Conservation (phyloP, 2,113 vertebrate genomes). For the Machaerirhynchus nigripectus region DNA sequence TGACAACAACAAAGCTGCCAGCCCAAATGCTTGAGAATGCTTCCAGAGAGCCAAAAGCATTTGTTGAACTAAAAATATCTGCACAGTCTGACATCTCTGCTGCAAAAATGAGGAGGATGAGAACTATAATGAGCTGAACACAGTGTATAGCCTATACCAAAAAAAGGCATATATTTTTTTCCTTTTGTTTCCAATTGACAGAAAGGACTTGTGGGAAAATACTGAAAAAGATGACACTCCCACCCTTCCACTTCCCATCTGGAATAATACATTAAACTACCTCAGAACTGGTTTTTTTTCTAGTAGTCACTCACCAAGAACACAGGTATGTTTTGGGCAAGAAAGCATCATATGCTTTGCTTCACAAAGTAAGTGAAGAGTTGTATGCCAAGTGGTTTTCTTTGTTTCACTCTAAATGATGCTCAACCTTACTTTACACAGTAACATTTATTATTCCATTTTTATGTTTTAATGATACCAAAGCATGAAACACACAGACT, state of each 20-base stretch:
- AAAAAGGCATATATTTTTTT: background rate
- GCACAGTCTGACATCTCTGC: conserved; percentile 37
- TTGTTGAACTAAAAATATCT: conserved; percentile 37
- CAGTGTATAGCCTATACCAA: background rate
- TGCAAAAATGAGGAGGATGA: conserved; percentile 25
- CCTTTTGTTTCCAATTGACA: background rate
- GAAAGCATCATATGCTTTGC: background rate
- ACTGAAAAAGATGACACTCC: background rate
- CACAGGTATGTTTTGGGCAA: background rate
- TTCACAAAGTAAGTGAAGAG: background rate
- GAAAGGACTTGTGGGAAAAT: background rate
- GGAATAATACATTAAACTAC: background rate
- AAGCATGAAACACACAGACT: background rate
- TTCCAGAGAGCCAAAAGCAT: background rate
- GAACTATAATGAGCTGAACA: background rate
- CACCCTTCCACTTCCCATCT: background rate
- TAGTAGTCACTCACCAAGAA: background rate
- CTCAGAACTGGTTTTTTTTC: fast-evolving
- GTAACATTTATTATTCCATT: fast-evolving
- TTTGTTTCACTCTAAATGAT: background rate
- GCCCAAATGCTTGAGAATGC: conserved; percentile 5
- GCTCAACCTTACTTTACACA: background rate
- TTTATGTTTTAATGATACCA: background rate
- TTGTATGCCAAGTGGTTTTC: background rate
- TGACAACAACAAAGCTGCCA: conserved; percentile 30